Evolutionary conservation across 2,113 vertebrate species (phyloP).

Genomic region (Panthera uncia): DNA sequence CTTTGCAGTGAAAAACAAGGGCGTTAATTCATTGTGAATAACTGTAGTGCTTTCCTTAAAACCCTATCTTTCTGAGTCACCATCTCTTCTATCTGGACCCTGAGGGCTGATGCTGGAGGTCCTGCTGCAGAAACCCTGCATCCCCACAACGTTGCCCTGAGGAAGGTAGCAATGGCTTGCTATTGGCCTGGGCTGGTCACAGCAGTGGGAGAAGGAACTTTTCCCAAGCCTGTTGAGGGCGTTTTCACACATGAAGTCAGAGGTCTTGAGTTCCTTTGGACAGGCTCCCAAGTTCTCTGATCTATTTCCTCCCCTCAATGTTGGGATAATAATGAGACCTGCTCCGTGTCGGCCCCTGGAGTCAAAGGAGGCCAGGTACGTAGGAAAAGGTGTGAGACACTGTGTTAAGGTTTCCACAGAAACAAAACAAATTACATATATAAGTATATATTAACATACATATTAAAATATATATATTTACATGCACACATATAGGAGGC

Average conservation of each 20-base stretch:
- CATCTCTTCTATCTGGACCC: background rate
- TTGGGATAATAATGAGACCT: background rate
- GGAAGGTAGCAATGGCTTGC: rapidly evolving
- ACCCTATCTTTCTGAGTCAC: background rate
- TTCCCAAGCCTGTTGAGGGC: background rate
- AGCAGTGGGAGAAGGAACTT: rapidly evolving
- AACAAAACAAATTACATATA: background rate
- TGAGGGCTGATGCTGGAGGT: rapidly evolving
- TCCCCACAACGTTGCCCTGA: no score
- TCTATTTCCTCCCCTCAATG: background rate
- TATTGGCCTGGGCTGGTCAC: rapidly evolving
- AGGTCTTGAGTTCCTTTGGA: background rate
- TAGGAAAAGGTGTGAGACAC: background rate
- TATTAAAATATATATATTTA: no score
- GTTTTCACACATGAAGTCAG: background rate
- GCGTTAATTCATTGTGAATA: background rate
- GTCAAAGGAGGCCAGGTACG: background rate
- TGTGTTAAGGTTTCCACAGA: background rate
- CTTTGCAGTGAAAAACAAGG: background rate
- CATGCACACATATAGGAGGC: background rate
- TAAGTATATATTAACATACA: no score
- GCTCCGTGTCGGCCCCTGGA: rapidly evolving
- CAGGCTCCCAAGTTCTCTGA: background rate
- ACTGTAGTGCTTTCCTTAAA: background rate
- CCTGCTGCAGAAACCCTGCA: rapidly evolving